Base-by-base conservation (phyloP, 2,888 invertebrate genomes). In the Drosophila putrida region DNA sequence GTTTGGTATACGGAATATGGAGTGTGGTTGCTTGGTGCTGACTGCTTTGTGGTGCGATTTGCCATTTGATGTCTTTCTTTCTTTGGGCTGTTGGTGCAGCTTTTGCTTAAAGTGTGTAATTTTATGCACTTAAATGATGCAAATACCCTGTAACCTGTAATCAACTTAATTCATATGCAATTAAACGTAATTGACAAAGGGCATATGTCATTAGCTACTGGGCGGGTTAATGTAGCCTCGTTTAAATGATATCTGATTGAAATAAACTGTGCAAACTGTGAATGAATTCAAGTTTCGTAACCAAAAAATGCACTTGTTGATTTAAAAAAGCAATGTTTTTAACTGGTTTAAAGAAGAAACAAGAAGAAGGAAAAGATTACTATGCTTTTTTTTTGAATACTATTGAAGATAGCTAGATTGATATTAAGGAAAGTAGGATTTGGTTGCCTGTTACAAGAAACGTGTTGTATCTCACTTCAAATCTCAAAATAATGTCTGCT, bases 11-110 rank as follows among this genome's bases (percentile, higher is more conserved):
- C 41, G 65, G 55, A n/a, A 50, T 58, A 49, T 70, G 36, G 41
- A 35, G 9, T 47, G 2, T 58, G 66, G 31, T 54, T 9, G n/a
- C 33, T 15, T 13, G 8, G 4, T 53, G 28, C 38, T 27, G 31
- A 20, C 36, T 3, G 27, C 57, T 41, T 38, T 50, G 51, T 59
- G 44, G 15, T 49, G 6, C 47, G 49, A 38, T 49, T 70, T 55
- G 62, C 53, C 60, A 63, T 66, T 75, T 74, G 59, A 74, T 61
- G 73, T 74, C 66, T 75, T 71, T 74, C 71, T 75, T 71, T 59
- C 75, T 73, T 61, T 43, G 11, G 63, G 43, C 61, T 58, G 67
- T 63, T 64, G 69, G 62, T 64, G 41, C 47, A 39, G 47, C 41
- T 54, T 54, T 53, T 61, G 44, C 47, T 43, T 70, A 53, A 80